These are phyloP conservation scores for Thaumetopoea pityocampa DNA, from an alignment of 1,140 invertebrate species.

Conservation along the genomic window DNA sequence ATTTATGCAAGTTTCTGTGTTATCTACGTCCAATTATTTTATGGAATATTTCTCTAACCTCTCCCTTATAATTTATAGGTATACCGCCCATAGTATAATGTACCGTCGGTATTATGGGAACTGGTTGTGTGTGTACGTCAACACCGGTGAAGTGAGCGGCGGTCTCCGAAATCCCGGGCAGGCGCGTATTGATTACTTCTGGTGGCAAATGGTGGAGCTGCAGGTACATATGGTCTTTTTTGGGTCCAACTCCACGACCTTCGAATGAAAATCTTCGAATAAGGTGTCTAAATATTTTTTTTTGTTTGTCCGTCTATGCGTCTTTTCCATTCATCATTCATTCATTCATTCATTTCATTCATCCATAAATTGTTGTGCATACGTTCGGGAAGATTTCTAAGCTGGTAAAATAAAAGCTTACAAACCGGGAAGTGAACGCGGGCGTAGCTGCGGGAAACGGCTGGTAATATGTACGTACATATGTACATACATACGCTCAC, in stretches of 20 bases:
- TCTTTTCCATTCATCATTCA: too few relatives aligned
- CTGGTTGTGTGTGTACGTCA: slow-evolving; percentile 96
- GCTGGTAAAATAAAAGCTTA: too few relatives aligned
- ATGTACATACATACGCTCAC: too few relatives aligned
- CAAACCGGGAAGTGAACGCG: too few relatives aligned
- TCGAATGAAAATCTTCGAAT: slow-evolving; percentile 14
- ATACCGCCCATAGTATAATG: slow-evolving; percentile 99
- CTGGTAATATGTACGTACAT: too few relatives aligned
- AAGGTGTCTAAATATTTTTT: too few relatives aligned
- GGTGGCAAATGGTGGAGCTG: slow-evolving; percentile 96
- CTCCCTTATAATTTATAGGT: slow-evolving; percentile 97
- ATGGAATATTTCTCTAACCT: slow-evolving; percentile 77
- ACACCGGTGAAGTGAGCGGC: slow-evolving; percentile 98
- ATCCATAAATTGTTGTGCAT: too few relatives aligned
- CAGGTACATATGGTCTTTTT: slow-evolving; percentile 97
- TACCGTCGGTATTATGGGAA: slow-evolving; percentile 97
- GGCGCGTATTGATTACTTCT: slow-evolving; percentile 88
- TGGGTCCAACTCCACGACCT: slow-evolving; percentile 91
- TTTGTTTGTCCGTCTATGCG: too few relatives aligned
- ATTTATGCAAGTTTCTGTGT: too few relatives aligned
- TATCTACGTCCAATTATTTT: neutral
- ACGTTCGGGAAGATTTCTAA: too few relatives aligned
- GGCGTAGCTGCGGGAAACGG: too few relatives aligned
- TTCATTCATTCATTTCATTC: too few relatives aligned
- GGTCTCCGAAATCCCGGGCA: slow-evolving; percentile 92